These are phyloP conservation scores for Metellina segmentata DNA, from an alignment of 2,888 invertebrate species.

Conservation along the genomic window DNA sequence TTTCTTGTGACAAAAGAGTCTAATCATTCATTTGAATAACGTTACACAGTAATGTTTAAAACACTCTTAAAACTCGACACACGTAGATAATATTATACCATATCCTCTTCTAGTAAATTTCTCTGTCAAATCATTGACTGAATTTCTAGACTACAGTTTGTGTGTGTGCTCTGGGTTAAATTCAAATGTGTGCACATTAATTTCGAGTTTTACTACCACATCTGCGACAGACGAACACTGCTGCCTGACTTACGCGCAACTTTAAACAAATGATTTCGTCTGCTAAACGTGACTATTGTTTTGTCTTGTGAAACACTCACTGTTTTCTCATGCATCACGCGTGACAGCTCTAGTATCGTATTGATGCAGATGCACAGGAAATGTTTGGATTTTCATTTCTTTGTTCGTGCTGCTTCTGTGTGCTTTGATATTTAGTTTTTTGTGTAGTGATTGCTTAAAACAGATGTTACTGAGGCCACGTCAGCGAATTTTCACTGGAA, in stretches of 20 bases:
- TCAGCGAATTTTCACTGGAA: too few species aligned
- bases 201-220: constrained; percentile 40
- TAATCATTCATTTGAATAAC: too few species aligned
- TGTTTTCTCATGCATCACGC: constrained; percentile 27
- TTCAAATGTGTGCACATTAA: constrained; percentile 59
- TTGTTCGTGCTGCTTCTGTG: not conserved
- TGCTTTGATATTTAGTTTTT: not conserved
- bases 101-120: too few species aligned
- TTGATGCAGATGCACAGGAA: not conserved
- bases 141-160: not conserved
- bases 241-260: constrained; percentile 28
- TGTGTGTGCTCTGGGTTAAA: constrained; percentile 21
- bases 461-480: not conserved
- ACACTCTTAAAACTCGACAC: too few species aligned
- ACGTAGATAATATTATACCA: too few species aligned
- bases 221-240: constrained; percentile 20
- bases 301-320: constrained; percentile 29
- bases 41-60: too few species aligned
- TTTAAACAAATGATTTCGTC: constrained; percentile 54
- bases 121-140: not conserved
- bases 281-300: constrained; percentile 53
- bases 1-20: too few species aligned
- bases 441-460: not conserved
- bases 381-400: not conserved
- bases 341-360: not conserved